Evolutionary conservation across 2,888 invertebrate genomes (phyloP), one percentile per base, ranked within the genome.

Genomic region (Melolontha melolontha): DNA sequence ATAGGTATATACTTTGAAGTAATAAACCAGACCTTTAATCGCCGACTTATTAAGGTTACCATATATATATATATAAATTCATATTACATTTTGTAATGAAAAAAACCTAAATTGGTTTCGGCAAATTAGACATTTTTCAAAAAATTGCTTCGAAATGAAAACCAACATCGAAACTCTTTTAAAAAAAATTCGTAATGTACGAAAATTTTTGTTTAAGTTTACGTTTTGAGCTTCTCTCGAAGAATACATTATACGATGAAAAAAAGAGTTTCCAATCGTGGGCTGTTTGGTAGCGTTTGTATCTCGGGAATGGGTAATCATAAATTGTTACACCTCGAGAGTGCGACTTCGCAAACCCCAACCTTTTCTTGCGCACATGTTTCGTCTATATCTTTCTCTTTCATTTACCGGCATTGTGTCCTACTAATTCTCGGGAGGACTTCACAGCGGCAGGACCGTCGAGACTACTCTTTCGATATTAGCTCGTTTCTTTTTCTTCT

Each of bases 401-500:
- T 59, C 59, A 59, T 59, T 59, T 59, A 44, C 44, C 44, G 59
- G 59, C 27, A 59, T 59, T 59, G 59, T 59, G 59, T 44, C 44
- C 44, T n/a, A 29, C 29, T 59, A 44, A 59, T 44, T 59, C 59
- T 59, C 59, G 5, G 14, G 59, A 59, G 59, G 59, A 44, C 34
- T 44, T 44, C 59, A 14, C 10, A 34, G 27, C 29, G 14, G 29
- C 27, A 14, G 16, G 44, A 29, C 59, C 59, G 29, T 17, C 29
- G 59, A 59, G 59, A 59, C 59, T 59, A 59, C 59, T 59, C 44
- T 44, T 59, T 59, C 59, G 59, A 59, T 59, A 59, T 59, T 59
- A 59, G 59, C 59, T 59, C 59, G 44, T 59, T 59, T 44, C 59
- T 59, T 59, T 44, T 54, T 16, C 39, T 14, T 59, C 22, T 59